phyloP scores from a whole-genome alignment of 2,113 vertebrate genomes.

The Vulpes lagopus region DNA sequence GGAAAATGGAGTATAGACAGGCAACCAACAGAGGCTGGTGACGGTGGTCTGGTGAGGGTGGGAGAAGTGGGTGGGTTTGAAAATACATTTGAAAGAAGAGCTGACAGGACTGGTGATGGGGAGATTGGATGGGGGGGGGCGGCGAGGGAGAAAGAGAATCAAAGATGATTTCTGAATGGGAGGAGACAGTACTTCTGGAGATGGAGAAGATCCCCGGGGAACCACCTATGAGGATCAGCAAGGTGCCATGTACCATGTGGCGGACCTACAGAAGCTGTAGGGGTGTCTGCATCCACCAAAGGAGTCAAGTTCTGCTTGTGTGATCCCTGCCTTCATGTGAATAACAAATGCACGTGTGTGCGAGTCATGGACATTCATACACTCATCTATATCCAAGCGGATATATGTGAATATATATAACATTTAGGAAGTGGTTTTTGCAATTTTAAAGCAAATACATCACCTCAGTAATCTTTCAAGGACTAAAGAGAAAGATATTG shows the following conservation, averaged over 20 bases:
- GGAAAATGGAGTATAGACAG: background rate
- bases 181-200: background rate
- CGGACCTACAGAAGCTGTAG: background rate
- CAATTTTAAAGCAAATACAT: background rate
- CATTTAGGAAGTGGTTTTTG: background rate
- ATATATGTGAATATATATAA: background rate
- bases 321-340: background rate
- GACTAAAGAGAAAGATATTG: background rate
- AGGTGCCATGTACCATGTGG: background rate
- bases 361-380: background rate
- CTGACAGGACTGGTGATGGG: background rate
- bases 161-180: background rate
- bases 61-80: background rate
- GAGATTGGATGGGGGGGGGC: background rate
- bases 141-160: background rate
- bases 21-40: background rate
- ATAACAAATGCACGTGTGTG: background rate
- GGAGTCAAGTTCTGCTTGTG: background rate
- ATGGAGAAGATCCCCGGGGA: background rate
- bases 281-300: background rate
- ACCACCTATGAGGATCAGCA: background rate
- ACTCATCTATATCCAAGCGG: fast-evolving
- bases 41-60: no score
- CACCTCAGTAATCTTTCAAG: background rate
- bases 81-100: background rate